Evolutionary conservation across 2,113 vertebrate genomes (phyloP).

Genomic region (Rhineura floridana): DNA sequence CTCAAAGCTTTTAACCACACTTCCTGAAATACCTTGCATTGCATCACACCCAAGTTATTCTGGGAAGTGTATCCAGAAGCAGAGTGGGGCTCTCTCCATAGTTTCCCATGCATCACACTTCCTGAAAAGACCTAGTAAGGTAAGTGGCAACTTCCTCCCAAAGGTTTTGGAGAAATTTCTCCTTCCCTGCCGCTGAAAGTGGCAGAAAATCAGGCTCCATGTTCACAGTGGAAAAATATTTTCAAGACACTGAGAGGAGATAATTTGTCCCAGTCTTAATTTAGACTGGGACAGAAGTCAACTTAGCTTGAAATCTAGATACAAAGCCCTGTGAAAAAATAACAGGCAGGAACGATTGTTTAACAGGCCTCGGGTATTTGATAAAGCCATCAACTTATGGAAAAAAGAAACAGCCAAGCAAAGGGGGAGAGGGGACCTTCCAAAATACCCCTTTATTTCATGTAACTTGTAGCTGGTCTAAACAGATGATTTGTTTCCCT

Average conservation of each 20-base stretch:
- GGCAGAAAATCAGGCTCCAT: not conserved
- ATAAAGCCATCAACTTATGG: not conserved
- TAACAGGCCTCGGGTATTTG: not conserved
- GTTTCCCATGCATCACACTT: too few relatives aligned
- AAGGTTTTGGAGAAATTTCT: not conserved
- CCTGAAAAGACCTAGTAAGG: too few relatives aligned
- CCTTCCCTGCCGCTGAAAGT: not conserved
- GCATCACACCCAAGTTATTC: too few relatives aligned
- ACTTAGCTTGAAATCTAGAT: not conserved
- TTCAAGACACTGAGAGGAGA: not conserved
- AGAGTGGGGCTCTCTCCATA: too few relatives aligned
- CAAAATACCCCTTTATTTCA: slow-evolving; percentile 56
- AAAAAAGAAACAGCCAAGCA: not conserved
- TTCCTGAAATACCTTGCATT: too few relatives aligned
- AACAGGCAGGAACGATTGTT: not conserved
- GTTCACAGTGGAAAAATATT: not conserved
- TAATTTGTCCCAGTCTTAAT: not conserved
- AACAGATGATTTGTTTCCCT: slow-evolving; percentile 65
- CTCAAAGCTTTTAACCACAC: too few relatives aligned
- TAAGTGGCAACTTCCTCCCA: too few relatives aligned
- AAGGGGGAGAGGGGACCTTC: not conserved
- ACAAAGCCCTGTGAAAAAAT: too few relatives aligned
- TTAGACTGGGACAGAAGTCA: not conserved
- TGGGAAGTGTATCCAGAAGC: too few relatives aligned
- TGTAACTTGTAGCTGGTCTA: slow-evolving; percentile 57